Conservation (phyloP, 2,113 vertebrate genomes). For the Otocyon megalotis region DNA sequence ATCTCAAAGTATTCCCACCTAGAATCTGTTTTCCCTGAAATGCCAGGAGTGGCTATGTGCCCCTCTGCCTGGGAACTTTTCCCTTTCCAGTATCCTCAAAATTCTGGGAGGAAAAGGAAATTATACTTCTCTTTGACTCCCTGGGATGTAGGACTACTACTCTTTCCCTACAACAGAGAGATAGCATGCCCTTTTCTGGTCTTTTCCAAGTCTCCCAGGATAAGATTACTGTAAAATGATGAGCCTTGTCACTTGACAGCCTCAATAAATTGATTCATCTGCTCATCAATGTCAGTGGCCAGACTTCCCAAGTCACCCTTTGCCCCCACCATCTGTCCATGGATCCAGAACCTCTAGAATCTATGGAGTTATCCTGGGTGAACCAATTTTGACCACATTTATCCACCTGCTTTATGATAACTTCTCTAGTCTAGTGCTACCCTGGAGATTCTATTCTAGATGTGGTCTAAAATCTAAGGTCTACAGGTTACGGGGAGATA, state of each 20-base stretch:
- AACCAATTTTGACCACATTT: background rate
- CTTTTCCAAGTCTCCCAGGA: background rate
- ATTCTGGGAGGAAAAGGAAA: constrained; percentile 13
- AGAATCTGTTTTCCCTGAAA: background rate
- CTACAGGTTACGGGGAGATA: background rate
- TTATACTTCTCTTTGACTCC: background rate
- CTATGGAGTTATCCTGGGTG: background rate
- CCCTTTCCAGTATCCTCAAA: constrained; percentile 13
- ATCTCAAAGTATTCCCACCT: background rate
- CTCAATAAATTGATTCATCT: background rate
- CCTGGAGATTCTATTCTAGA: background rate
- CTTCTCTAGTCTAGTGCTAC: background rate
- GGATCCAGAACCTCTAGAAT: background rate
- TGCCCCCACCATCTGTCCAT: background rate
- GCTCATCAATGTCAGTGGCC: background rate
- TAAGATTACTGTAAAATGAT: background rate
- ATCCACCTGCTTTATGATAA: background rate
- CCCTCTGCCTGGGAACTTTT: background rate
- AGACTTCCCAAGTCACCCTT: background rate
- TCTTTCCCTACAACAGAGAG: constrained; percentile 23
- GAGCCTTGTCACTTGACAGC: background rate
- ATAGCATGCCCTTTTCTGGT: background rate
- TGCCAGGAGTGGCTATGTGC: background rate
- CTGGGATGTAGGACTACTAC: background rate
- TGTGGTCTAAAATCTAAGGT: background rate